Conservation (phyloP, 2,797 vertebrate genomes). For the Hippopotamyrus pictus region DNA sequence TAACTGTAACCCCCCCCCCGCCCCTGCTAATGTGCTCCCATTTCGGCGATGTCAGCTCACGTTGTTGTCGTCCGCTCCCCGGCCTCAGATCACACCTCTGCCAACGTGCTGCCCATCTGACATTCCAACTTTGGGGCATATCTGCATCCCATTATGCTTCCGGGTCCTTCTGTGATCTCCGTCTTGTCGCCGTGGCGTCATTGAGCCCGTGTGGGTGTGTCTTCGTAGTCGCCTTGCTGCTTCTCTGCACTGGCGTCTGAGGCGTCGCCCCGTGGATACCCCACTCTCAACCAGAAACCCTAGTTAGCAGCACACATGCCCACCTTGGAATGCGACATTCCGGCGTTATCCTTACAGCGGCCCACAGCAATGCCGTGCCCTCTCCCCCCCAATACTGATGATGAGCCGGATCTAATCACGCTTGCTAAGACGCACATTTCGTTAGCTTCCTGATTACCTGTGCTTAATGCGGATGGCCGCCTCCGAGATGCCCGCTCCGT, state of each 20-base stretch:
- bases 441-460: slow-evolving; percentile 42
- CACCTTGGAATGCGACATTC: not conserved
- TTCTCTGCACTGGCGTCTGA: not conserved
- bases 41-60: slow-evolving; percentile 35
- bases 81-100: slow-evolving; percentile 5
- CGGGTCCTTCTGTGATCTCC: not conserved
- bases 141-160: not conserved
- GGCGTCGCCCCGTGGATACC: not conserved
- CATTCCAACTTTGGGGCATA: not conserved
- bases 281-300: not conserved
- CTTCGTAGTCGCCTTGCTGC: not conserved
- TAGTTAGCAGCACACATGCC: not conserved
- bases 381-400: not conserved
- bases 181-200: not conserved
- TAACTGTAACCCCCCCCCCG: not conserved
- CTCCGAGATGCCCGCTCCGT: slow-evolving; percentile 38
- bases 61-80: not conserved
- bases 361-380: not conserved
- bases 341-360: not conserved
- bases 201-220: not conserved
- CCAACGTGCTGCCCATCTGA: slow-evolving; percentile 32
- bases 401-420: not conserved
- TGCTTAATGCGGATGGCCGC: slow-evolving; percentile 20
- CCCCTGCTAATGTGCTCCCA: slow-evolving; percentile 31
- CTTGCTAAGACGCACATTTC: slow-evolving; percentile 7